Evolutionary conservation across 2,888 invertebrate species (phyloP).

Genomic region (Drymonia ruficornis): DNA sequence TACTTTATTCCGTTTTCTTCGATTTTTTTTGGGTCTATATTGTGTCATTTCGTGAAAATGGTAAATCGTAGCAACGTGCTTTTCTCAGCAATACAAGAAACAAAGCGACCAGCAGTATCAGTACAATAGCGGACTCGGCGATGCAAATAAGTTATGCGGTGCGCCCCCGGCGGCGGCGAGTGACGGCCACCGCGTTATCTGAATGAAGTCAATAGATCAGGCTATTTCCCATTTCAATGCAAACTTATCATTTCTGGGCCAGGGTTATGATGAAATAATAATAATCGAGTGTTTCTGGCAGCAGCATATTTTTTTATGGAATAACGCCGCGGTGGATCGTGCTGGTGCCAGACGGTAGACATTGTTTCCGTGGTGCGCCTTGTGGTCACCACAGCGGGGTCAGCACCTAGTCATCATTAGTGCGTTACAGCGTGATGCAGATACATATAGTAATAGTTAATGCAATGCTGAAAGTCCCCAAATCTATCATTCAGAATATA

Average conservation of each 20-base stretch:
- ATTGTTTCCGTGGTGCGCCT: neutral
- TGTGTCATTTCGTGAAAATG: neutral
- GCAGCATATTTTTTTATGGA: too few relatives aligned
- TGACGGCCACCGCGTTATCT: neutral
- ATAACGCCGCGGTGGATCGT: too few relatives aligned
- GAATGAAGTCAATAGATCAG: neutral
- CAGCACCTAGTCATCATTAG: too few relatives aligned
- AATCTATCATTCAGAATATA: too few relatives aligned
- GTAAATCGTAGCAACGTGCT: neutral
- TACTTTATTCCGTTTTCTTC: too few relatives aligned
- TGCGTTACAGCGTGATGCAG: too few relatives aligned
- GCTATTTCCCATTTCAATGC: neutral
- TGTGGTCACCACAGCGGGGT: too few relatives aligned
- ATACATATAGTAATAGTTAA: too few relatives aligned
- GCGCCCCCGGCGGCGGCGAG: neutral
- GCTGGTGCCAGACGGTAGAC: too few relatives aligned
- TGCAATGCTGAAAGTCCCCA: too few relatives aligned
- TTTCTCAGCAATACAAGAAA: neutral
- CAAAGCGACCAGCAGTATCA: neutral
- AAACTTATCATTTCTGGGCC: slow-evolving; percentile 6
- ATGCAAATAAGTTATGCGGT: neutral
- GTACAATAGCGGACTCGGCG: neutral
- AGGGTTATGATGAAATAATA: slow-evolving; percentile 8
- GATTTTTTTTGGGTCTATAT: too few relatives aligned
- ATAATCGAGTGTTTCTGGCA: slow-evolving; percentile 12